These are phyloP conservation scores for Diplolepis rosae DNA, from an alignment of 2,888 invertebrate species.

Conservation along the genomic window DNA sequence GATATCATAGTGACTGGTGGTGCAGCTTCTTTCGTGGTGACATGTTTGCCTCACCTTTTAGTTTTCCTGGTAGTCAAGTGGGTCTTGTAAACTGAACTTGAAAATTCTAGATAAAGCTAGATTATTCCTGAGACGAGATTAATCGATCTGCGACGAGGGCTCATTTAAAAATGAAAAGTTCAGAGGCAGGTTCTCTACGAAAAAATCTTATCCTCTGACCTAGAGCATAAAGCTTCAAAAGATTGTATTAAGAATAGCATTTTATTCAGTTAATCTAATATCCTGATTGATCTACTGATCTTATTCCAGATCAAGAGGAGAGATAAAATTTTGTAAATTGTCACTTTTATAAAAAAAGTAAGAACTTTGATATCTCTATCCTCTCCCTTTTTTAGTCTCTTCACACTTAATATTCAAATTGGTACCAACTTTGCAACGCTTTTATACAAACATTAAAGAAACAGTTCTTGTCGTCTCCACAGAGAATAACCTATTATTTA, in stretches of 20 bases:
- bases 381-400: not conserved
- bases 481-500: conserved; percentile 61
- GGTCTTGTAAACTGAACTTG: conserved; percentile 64
- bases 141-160: conserved; percentile 1
- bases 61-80: conserved; percentile 73
- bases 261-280: not conserved
- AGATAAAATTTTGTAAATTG: conserved; percentile 12
- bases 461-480: conserved; percentile 27
- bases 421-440: not conserved
- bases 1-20: conserved; percentile 84
- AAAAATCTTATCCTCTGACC: not conserved
- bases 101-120: conserved; percentile 36
- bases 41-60: conserved; percentile 67
- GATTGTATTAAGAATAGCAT: not conserved
- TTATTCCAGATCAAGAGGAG: not conserved
- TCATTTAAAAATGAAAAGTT: not conserved
- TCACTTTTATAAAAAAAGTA: conserved; percentile 22
- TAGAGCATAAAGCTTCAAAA: not conserved
- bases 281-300: not conserved
- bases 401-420: not conserved
- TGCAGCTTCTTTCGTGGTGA: conserved; percentile 69
- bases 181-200: not conserved
- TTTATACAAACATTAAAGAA: not conserved
- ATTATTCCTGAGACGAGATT: conserved; percentile 37
- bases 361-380: not conserved